phyloP scores from a whole-genome alignment of 2,113 vertebrate species.

The Nannobrachium achirus region DNA sequence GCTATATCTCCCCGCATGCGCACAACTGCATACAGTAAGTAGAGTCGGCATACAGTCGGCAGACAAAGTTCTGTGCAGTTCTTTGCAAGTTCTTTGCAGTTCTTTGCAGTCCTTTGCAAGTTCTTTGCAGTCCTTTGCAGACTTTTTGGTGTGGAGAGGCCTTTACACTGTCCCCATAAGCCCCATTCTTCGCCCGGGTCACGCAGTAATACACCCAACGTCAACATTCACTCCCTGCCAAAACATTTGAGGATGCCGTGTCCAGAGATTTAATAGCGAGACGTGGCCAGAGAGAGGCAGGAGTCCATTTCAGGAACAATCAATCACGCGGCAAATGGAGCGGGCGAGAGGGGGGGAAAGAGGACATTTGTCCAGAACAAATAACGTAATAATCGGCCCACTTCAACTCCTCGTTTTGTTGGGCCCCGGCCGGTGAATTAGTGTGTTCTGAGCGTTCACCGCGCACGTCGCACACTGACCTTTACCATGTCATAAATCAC shows the following conservation, averaged over 20 bases:
- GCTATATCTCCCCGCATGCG: too few relatives aligned
- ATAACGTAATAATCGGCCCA: conserved; percentile 46
- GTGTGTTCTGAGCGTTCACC: conserved; percentile 33
- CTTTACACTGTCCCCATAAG: background rate
- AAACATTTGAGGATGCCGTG: background rate
- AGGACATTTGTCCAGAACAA: conserved; percentile 31
- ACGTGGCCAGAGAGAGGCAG: conserved; percentile 21
- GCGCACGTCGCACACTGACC: conserved; percentile 62
- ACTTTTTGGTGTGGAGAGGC: too few relatives aligned
- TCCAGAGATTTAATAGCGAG: conserved; percentile 7
- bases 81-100: too few relatives aligned
- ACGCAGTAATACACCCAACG: background rate
- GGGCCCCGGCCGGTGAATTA: conserved; percentile 20
- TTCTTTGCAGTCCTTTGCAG: too few relatives aligned
- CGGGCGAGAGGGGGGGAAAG: background rate
- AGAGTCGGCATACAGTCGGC: too few relatives aligned
- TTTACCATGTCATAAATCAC: conserved; percentile 79
- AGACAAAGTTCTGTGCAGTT: too few relatives aligned
- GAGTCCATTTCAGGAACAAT: conserved; percentile 36
- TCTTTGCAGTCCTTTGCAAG: too few relatives aligned
- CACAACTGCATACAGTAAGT: too few relatives aligned
- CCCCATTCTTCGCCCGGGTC: background rate
- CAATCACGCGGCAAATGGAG: conserved; percentile 21
- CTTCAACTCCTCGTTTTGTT: conserved; percentile 47
- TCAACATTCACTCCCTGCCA: conserved; percentile 9